Conservation (phyloP, 2,888 invertebrate genomes). For the Ochropleura plecta region DNA sequence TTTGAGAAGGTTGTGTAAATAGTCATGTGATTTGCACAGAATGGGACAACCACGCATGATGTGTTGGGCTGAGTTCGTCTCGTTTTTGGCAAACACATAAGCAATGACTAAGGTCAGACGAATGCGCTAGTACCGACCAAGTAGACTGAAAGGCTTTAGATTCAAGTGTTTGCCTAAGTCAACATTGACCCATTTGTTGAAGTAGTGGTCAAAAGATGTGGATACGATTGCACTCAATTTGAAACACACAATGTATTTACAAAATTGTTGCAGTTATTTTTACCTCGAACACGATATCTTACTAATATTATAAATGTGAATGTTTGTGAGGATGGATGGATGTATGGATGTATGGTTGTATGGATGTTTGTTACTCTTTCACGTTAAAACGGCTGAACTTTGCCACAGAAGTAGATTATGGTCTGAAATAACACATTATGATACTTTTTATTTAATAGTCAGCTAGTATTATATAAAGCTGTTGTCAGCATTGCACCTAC, state of each 20-base stretch:
- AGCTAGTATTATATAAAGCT: not conserved
- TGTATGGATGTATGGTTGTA: no score
- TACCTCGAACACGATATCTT: not conserved
- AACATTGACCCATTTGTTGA: slow-evolving; percentile 17
- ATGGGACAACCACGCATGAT: slow-evolving; percentile 57
- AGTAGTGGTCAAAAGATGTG: slow-evolving; percentile 4
- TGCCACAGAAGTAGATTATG: no score
- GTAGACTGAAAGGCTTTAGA: slow-evolving; percentile 14
- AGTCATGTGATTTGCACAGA: slow-evolving; percentile 69
- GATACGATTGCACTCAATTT: not conserved
- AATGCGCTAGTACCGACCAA: slow-evolving; percentile 1
- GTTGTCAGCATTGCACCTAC: no score
- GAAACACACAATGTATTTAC: not conserved
- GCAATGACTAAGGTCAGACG: slow-evolving; percentile 33
- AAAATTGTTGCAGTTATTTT: not conserved
- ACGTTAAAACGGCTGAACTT: no score
- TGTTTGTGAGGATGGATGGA: no score
- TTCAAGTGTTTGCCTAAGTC: slow-evolving; percentile 28
- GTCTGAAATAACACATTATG: no score
- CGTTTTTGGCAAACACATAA: slow-evolving; percentile 50
- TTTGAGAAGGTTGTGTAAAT: slow-evolving; percentile 74
- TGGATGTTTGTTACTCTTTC: no score
- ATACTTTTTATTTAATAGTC: no score
- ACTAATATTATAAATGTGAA: no score
- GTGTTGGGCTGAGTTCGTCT: slow-evolving; percentile 50